Conservation (phyloP, 2,113 vertebrate species). For the Atractosteus spatula region DNA sequence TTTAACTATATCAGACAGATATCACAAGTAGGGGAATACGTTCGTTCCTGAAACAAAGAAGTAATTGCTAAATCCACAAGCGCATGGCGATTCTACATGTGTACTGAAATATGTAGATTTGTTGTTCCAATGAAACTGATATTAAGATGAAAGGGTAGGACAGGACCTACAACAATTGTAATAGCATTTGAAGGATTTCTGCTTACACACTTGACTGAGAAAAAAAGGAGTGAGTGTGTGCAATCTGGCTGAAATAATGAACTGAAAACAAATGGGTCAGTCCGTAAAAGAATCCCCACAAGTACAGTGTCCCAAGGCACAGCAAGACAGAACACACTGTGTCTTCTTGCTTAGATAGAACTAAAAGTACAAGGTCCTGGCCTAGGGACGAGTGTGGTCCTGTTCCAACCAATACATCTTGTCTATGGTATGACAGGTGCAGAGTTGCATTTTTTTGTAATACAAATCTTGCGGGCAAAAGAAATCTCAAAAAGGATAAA, state of each 20-base stretch:
- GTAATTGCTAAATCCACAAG: too few species aligned
- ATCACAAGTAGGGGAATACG: too few species aligned
- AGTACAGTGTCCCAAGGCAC: conserved; percentile 45
- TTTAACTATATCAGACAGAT: too few species aligned
- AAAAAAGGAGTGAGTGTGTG: conserved; percentile 1
- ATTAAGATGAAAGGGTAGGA: too few species aligned
- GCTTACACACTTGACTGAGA: background rate
- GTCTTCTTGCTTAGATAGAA: conserved; percentile 53
- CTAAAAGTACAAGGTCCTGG: conserved; percentile 45
- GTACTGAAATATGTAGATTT: too few species aligned
- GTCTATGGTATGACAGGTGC: conserved; percentile 15
- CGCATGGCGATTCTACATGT: too few species aligned
- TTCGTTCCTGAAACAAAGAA: too few species aligned
- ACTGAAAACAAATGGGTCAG: conserved; percentile 49
- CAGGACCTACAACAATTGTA: too few species aligned
- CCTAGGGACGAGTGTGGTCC: conserved; percentile 47
- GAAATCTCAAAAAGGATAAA: too few species aligned
- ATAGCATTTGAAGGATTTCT: background rate
- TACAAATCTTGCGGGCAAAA: too few species aligned
- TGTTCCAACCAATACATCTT: conserved; percentile 47
- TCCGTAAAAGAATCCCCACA: conserved; percentile 51
- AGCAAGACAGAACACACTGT: conserved; percentile 57
- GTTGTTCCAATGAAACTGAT: too few species aligned
- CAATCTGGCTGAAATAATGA: conserved; percentile 49
- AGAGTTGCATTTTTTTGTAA: too few species aligned